These are phyloP conservation scores for Anthopleura sola DNA, from an alignment of 64 coral and sea anemone genomes.

Conservation along the genomic window DNA sequence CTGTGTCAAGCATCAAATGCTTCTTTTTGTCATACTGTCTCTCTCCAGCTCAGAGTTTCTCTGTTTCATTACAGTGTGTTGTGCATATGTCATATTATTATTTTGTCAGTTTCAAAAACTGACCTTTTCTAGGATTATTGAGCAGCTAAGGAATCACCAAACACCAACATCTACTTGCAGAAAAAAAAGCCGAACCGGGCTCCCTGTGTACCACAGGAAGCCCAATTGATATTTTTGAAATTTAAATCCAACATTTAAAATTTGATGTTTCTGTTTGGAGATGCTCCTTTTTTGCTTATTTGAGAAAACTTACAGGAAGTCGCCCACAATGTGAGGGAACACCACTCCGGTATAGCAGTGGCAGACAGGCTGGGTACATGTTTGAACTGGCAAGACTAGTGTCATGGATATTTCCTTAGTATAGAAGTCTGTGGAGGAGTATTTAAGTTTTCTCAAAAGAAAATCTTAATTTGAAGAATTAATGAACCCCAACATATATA, in stretches of 20 bases:
- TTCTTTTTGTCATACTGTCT: neutral
- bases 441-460: slow-evolving; percentile 49
- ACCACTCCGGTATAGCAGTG: neutral
- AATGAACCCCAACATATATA: slow-evolving; percentile 14
- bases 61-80: neutral
- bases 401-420: neutral
- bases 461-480: slow-evolving; percentile 31
- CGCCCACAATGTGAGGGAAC: slow-evolving; percentile 27
- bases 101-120: slow-evolving; percentile 40
- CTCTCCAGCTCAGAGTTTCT: neutral
- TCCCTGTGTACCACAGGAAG: neutral
- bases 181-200: neutral
- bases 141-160: neutral
- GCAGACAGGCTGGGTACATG: neutral
- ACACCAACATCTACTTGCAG: neutral
- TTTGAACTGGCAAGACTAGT: neutral
- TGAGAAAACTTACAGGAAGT: slow-evolving; percentile 45
- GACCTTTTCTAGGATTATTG: neutral
- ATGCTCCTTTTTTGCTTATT: neutral
- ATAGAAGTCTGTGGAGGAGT: slow-evolving; percentile 13
- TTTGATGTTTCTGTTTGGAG: neutral
- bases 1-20: slow-evolving; percentile 23
- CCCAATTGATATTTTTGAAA: neutral
- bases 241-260: neutral
- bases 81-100: slow-evolving; percentile 13